A percentile compares a stretch with the other conserved stretches of the same genome.
Evolutionary conservation across 1,140 invertebrate genomes (phyloP).

Genomic region (Zaprionus camerounensis): DNA sequence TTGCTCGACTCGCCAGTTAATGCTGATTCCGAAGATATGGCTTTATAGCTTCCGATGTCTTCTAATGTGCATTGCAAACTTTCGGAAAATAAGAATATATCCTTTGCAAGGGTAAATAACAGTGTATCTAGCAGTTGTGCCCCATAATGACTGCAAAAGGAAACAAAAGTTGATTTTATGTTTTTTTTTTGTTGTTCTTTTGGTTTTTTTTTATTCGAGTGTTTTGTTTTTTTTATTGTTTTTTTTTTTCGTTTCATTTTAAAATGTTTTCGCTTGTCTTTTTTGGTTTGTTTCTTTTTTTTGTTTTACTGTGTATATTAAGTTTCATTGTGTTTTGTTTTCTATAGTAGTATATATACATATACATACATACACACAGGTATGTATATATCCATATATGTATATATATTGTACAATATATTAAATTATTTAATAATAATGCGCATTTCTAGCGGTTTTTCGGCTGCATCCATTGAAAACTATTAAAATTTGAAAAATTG

Average conservation of each 20-base stretch:
- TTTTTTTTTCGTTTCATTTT: slow-evolving; percentile 68
- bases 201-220: slow-evolving; percentile 67
- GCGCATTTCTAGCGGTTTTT: slow-evolving; percentile 56
- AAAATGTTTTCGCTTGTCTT: slow-evolving; percentile 70
- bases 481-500: slow-evolving; percentile 66
- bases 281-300: slow-evolving; percentile 41
- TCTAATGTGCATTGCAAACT: too few relatives aligned
- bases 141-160: background rate
- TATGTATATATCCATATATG: slow-evolving; percentile 37
- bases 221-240: slow-evolving; percentile 52
- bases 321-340: slow-evolving; percentile 31
- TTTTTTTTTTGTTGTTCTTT: slow-evolving; percentile 50
- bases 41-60: too few relatives aligned
- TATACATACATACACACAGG: slow-evolving; percentile 27
- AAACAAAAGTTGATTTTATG: slow-evolving; percentile 41
- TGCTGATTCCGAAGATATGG: too few relatives aligned
- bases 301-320: slow-evolving; percentile 44
- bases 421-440: slow-evolving; percentile 76
- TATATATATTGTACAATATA: slow-evolving; percentile 45
- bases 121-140: too few relatives aligned
- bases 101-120: too few relatives aligned
- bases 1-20: too few relatives aligned
- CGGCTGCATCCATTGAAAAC: slow-evolving; percentile 53
- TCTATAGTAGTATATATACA: slow-evolving; percentile 59
- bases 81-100: too few relatives aligned